These are phyloP conservation scores for Allolobophora icterica DNA, from an alignment of 2,888 invertebrate species.

Conservation along the genomic window DNA sequence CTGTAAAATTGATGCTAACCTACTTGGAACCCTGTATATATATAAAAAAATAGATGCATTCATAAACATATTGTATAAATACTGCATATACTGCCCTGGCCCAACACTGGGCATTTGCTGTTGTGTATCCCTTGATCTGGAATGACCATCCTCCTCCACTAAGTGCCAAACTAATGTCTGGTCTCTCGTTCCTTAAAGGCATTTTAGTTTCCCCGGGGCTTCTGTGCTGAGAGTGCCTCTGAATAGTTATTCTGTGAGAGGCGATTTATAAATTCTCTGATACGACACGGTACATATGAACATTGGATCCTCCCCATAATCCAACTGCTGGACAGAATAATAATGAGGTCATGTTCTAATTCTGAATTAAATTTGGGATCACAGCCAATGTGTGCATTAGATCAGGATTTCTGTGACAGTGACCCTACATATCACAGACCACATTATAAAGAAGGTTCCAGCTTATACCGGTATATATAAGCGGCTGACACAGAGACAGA, in stretches of 20 bases:
- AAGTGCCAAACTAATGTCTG: too few species aligned
- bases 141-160: too few species aligned
- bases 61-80: not conserved
- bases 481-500: not conserved
- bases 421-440: too few species aligned
- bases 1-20: not conserved
- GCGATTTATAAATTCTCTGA: too few species aligned
- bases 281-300: too few species aligned
- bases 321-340: not conserved
- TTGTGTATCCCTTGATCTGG: too few species aligned
- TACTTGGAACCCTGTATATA: not conserved
- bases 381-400: not conserved
- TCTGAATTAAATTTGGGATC: slow-evolving; percentile 1
- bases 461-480: not conserved
- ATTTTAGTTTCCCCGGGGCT: too few species aligned
- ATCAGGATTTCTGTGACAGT: not conserved
- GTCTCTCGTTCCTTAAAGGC: too few species aligned
- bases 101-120: too few species aligned
- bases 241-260: too few species aligned
- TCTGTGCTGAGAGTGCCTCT: too few species aligned
- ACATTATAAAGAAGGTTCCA: not conserved
- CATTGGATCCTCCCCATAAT: not conserved
- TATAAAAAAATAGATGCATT: not conserved
- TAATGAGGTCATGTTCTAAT: not conserved
- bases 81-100: too few species aligned